Conservation (phyloP, 2,797 vertebrate species). For the Pseudotriccus pelzelni region DNA sequence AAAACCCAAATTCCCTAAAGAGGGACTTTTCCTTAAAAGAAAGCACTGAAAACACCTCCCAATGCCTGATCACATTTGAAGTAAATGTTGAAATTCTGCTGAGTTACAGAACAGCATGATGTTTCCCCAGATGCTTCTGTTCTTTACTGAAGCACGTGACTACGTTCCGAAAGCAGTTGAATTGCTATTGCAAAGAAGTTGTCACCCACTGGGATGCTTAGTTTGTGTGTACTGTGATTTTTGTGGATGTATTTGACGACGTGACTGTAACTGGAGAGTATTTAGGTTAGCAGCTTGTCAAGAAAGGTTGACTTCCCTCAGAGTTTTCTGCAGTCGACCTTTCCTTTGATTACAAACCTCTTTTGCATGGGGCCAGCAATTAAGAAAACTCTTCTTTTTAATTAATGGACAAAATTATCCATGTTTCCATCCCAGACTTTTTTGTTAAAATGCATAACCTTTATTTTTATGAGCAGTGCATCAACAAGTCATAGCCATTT, state of each 20-base stretch:
- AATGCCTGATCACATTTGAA: neutral
- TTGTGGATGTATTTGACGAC: neutral
- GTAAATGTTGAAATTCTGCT: neutral
- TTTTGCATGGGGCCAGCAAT: neutral
- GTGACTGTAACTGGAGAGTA: neutral
- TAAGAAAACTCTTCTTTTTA: conserved; percentile 1
- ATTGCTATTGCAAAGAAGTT: neutral
- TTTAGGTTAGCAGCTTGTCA: neutral
- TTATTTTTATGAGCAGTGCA: conserved; percentile 3
- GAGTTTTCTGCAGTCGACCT: neutral
- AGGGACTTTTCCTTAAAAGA: neutral
- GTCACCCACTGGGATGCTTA: neutral
- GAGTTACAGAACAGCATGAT: neutral
- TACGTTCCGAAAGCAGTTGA: neutral
- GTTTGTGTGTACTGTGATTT: neutral
- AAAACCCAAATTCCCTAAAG: neutral
- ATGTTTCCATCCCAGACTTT: neutral
- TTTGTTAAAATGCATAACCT: conserved; percentile 24
- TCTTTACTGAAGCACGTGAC: neutral
- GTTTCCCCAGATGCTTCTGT: neutral
- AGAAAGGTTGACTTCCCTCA: neutral
- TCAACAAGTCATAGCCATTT: neutral
- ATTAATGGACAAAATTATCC: neutral
- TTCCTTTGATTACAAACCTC: neutral
- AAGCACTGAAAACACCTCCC: neutral